phyloP scores from a whole-genome alignment of 2,888 invertebrate species.

The Scelioninae gen. 1 region DNA sequence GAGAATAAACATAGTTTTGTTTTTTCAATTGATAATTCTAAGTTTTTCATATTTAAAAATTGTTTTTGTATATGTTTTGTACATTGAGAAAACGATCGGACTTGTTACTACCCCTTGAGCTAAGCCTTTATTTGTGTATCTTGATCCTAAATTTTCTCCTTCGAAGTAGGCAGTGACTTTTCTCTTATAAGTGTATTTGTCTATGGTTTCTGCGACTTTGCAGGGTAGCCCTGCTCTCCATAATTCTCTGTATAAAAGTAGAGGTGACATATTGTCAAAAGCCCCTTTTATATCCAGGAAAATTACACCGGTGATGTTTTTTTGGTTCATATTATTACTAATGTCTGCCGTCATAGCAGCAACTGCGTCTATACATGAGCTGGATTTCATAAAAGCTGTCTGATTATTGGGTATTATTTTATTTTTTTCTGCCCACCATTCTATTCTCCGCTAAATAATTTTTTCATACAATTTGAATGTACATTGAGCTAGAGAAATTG shows the following conservation, averaged over 20 bases:
- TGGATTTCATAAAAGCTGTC: not conserved
- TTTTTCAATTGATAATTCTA: not conserved
- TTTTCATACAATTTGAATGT: conserved; percentile 13
- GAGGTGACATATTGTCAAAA: not conserved
- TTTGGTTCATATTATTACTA: not conserved
- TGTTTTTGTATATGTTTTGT: too few relatives aligned
- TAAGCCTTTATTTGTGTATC: not conserved
- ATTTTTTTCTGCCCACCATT: conserved; percentile 22
- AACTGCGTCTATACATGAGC: not conserved
- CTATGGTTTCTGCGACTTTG: not conserved
- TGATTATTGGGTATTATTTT: not conserved
- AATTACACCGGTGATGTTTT: not conserved
- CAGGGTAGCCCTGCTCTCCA: not conserved
- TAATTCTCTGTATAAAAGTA: not conserved
- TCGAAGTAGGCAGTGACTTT: not conserved
- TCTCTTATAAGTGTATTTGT: not conserved
- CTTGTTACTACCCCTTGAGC: not conserved
- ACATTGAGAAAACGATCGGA: too few relatives aligned
- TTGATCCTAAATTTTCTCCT: not conserved
- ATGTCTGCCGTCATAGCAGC: not conserved
- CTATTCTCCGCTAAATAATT: not conserved
- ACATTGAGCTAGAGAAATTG: conserved; percentile 4
- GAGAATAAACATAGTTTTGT: not conserved
- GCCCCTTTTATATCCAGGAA: not conserved
- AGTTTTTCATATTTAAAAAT: too few relatives aligned